Evolutionary conservation across 2,797 vertebrate genomes (phyloP), one percentile per base, ranked within the genome.

Genomic region (Hypotaenidia philippensis): DNA sequence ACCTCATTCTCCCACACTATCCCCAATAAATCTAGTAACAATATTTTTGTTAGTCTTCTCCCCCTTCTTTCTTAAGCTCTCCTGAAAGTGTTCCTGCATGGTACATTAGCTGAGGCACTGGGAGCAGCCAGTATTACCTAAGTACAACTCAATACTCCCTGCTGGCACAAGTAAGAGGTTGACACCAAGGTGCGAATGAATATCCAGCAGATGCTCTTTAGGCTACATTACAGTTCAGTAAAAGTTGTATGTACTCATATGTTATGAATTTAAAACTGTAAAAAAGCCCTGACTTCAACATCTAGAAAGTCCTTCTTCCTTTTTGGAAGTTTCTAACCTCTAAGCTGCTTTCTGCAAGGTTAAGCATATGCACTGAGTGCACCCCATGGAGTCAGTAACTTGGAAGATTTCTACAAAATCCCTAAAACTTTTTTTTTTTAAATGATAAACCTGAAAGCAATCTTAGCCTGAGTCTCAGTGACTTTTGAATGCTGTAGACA

Each of bases 381-480:
- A 79, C 74, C n/a, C 59, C 32, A 52, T 27, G 38, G 70, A 95
- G 63, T 82, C 66, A 84, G 92, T 89, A 94, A 94, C 63, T 56
- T 79, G 52, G 41, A 90, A 89, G 45, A 65, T 72, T 79, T 90
- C 82, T 82, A 36, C 50, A 72, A 87, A 95, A 83, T 59, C 63
- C 7, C 31, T 72, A 74, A 87, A 90, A 92, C 22, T 87, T 82
- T 92, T 89, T 44, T 44, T 44, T 89, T 53, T 45, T 21, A 84
- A 90, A 81, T 82, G 8, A 87, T 87, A 91, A 89, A 89, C 52
- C 63, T 74, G 38, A 83, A 83, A 83, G 32, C 50, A 82, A 44
- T 84, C 47, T 89, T 59, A 87, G 63, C 32, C 36, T 0, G 6
- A 38, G 14, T 49, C 56, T 80, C 19, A 13, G n/a, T 70, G 70